These are phyloP conservation scores for Paramisgurnus dabryanus DNA, from an alignment of 2,113 vertebrate genomes.

Conservation along the genomic window DNA sequence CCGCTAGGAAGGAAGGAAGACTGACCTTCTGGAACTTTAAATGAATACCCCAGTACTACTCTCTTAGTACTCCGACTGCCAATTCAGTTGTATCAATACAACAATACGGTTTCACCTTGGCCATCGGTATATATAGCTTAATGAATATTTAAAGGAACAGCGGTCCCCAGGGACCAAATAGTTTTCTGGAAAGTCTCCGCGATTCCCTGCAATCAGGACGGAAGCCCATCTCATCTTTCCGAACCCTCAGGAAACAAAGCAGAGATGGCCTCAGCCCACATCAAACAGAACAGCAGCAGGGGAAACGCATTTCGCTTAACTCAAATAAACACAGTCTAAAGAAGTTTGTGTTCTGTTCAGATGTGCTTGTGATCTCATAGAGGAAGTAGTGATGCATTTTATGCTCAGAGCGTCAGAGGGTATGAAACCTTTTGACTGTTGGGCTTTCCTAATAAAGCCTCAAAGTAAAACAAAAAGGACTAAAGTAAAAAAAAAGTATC, in stretches of 20 bases:
- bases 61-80: background rate
- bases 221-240: conserved; percentile 35
- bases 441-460: background rate
- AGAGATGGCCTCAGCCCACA: conserved; percentile 26
- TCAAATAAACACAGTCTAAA: conserved; percentile 30
- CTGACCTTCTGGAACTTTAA: too few relatives aligned
- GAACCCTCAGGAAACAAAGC: conserved; percentile 42
- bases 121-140: conserved; percentile 3
- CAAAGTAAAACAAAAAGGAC: background rate
- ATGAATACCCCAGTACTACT: background rate
- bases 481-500: background rate
- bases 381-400: background rate
- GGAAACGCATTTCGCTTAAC: conserved; percentile 26
- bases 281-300: conserved; percentile 31
- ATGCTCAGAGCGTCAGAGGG: background rate
- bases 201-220: conserved; percentile 39
- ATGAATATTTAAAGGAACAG: conserved; percentile 6
- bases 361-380: conserved; percentile 13
- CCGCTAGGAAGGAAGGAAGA: too few relatives aligned
- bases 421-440: conserved; percentile 22
- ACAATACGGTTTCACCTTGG: background rate
- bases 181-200: conserved; percentile 40
- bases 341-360: background rate
- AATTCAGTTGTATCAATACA: background rate
- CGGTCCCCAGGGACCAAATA: background rate